phyloP scores from a whole-genome alignment of 2,888 invertebrate species.

The Punctoribates punctum region DNA sequence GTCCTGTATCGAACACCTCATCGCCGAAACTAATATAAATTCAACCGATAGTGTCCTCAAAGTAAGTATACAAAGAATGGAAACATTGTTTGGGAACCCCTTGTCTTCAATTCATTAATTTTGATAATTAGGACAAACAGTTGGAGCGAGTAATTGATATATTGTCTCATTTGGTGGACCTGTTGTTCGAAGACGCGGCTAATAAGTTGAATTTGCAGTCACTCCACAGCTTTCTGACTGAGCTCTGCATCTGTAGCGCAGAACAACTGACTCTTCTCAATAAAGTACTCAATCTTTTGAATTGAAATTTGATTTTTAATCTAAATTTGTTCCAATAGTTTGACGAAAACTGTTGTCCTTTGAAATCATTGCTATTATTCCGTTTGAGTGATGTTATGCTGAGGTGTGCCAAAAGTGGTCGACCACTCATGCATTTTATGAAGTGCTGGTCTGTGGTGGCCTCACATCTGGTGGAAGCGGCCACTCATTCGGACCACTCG shows the following conservation, averaged over 20 bases:
- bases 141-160: constrained; percentile 86
- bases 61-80: background rate
- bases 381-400: constrained; percentile 83
- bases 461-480: constrained; percentile 91
- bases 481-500: constrained; percentile 80
- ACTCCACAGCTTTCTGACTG: constrained; percentile 73
- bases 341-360: constrained; percentile 28
- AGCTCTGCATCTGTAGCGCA: constrained; percentile 80
- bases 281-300: background rate
- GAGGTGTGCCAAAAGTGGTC: constrained; percentile 76
- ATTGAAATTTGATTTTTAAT: background rate
- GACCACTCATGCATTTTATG: constrained; percentile 86
- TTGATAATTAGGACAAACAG: constrained; percentile 60
- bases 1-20: constrained; percentile 11
- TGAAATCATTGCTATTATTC: constrained; percentile 62
- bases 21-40: constrained; percentile 34
- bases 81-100: too few species aligned
- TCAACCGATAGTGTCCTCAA: background rate
- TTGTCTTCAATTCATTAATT: too few species aligned
- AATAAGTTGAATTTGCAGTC: constrained; percentile 79
- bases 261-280: constrained; percentile 60
- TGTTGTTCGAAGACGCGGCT: constrained; percentile 83
- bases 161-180: constrained; percentile 81
- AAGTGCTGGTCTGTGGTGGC: constrained; percentile 86
- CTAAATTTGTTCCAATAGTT: constrained; percentile 36